Conservation (phyloP, 2,888 invertebrate species). For the Cyrtodaria siliqua region DNA sequence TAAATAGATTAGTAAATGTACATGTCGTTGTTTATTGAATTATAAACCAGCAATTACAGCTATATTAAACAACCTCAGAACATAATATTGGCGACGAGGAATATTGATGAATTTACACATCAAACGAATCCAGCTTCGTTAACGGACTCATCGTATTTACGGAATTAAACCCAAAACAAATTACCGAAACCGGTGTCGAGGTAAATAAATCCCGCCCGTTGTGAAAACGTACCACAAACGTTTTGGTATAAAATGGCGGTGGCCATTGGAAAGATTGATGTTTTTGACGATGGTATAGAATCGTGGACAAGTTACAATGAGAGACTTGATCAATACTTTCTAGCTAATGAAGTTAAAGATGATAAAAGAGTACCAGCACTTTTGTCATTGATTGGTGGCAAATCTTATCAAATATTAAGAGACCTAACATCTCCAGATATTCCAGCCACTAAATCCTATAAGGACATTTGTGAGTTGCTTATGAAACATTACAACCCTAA, state of each 20-base stretch:
- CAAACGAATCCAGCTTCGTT: too few species aligned
- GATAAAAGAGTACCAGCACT: conserved; percentile 48
- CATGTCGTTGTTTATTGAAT: too few species aligned
- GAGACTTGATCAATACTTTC: conserved; percentile 26
- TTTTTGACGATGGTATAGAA: conserved; percentile 5
- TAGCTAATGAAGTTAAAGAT: conserved; percentile 17
- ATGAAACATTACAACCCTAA: conserved; percentile 47
- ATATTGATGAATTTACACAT: too few species aligned
- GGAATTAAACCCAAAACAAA: too few species aligned
- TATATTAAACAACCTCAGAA: too few species aligned
- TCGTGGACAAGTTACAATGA: conserved; percentile 31
- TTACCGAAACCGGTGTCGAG: too few species aligned
- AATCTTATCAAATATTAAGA: conserved; percentile 30
- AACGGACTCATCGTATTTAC: too few species aligned
- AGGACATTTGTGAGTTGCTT: conserved; percentile 31
- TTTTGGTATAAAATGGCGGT: conserved; percentile 3
- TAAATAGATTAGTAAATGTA: too few species aligned
- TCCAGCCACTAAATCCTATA: conserved; percentile 44
- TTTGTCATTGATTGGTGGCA: conserved; percentile 52
- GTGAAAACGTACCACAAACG: too few species aligned
- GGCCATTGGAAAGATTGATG: conserved; percentile 24
- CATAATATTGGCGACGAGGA: too few species aligned
- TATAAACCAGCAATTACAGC: too few species aligned
- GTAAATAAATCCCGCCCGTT: too few species aligned
- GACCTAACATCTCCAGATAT: conserved; percentile 46